phyloP scores from a whole-genome alignment of 2,113 vertebrate genomes.

The Oreochromis aureus region DNA sequence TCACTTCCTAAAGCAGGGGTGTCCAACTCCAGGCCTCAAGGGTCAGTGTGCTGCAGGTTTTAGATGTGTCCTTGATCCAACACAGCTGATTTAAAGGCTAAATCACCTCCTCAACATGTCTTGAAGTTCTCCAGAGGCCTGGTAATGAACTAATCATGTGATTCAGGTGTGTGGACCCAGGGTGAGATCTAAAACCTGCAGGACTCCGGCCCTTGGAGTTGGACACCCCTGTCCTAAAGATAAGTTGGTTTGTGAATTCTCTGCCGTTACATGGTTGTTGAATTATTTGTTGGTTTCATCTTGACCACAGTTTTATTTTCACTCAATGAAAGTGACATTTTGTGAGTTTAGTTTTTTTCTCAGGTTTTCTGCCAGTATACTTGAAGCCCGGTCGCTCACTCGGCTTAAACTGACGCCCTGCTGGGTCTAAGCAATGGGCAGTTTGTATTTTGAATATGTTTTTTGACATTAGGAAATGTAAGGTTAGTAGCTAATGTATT shows the following conservation, averaged over 20 bases:
- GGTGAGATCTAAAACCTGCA: neutral
- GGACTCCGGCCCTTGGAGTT: neutral
- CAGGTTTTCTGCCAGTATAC: neutral
- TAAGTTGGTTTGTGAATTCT: neutral
- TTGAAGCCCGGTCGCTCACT: neutral
- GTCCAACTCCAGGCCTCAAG: no score
- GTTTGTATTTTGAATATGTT: neutral
- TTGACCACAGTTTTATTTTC: neutral
- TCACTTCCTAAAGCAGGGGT: no score
- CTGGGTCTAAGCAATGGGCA: neutral
- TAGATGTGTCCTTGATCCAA: no score
- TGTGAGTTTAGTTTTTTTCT: neutral
- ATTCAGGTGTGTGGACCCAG: neutral
- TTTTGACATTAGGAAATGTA: neutral
- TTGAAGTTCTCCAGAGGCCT: neutral
- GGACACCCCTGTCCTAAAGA: neutral
- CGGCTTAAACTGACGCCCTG: rapidly evolving
- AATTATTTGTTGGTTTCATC: neutral
- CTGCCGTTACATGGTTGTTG: neutral
- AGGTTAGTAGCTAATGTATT: neutral
- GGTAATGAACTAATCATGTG: neutral
- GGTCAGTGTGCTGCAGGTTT: no score
- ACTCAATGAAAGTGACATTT: neutral
- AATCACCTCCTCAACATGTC: neutral
- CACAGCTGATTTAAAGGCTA: neutral